Evolutionary conservation across 2,797 vertebrate genomes (phyloP).

Genomic region (Sarcoramphus papa): DNA sequence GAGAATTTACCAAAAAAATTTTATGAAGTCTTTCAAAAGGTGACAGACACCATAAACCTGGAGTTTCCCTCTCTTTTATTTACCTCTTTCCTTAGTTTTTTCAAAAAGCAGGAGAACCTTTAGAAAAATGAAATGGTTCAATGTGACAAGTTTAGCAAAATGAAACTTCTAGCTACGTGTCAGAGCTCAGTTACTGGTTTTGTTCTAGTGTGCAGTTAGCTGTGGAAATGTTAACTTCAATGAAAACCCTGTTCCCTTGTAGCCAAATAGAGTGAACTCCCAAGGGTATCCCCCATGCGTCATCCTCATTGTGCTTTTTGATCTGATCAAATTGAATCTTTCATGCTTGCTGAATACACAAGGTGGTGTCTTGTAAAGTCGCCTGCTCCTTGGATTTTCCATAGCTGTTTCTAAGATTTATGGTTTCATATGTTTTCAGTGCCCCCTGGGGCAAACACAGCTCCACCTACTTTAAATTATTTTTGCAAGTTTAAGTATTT

Average conservation of each 20-base stretch:
- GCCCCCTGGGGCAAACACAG: not conserved
- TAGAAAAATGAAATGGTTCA: not conserved
- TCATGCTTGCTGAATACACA: slow-evolving; percentile 29
- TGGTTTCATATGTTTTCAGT: not conserved
- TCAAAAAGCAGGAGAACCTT: not conserved
- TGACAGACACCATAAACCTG: not conserved
- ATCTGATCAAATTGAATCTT: slow-evolving; percentile 39
- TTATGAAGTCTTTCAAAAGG: not conserved
- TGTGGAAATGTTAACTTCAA: slow-evolving; percentile 14
- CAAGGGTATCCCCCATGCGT: not conserved
- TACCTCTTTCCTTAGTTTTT: not conserved
- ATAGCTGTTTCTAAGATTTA: slow-evolving; percentile 9
- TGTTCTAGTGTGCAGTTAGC: not conserved
- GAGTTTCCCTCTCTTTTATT: not conserved
- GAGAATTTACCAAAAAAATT: not conserved
- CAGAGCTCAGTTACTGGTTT: not conserved
- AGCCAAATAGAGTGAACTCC: not conserved
- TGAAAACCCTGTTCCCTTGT: not conserved
- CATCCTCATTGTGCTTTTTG: slow-evolving; percentile 1
- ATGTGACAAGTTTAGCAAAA: not conserved
- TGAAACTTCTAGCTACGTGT: not conserved
- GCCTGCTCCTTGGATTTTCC: not conserved
- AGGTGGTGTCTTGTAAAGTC: slow-evolving; percentile 25
- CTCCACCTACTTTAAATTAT: not conserved
- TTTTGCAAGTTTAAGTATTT: not conserved